Percentiles rank a stretch among this genome's conserved stretches.
phyloP scores from a whole-genome alignment of 2,113 vertebrate species.

The Phaethornis superciliosus region DNA sequence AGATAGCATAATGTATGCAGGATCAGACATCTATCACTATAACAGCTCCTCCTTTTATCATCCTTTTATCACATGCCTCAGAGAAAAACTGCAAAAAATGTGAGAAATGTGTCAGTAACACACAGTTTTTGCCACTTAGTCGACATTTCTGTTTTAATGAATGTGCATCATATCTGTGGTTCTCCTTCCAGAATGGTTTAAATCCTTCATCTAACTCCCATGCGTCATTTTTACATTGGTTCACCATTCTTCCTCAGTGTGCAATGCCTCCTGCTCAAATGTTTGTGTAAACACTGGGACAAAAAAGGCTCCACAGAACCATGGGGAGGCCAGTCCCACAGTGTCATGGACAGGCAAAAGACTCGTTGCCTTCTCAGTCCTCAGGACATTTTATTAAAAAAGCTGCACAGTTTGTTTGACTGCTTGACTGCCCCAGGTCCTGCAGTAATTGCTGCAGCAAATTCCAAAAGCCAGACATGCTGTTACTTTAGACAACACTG shows the following conservation, averaged over 20 bases:
- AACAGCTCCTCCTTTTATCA: conserved; percentile 20
- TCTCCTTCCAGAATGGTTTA: neutral
- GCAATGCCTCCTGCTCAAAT: neutral
- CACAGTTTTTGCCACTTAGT: neutral
- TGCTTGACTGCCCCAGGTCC: neutral
- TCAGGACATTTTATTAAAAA: neutral
- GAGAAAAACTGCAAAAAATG: neutral
- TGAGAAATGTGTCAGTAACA: conserved; percentile 12
- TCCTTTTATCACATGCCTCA: neutral
- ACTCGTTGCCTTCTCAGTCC: neutral
- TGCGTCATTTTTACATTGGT: neutral
- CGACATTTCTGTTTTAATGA: neutral
- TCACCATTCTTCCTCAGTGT: neutral
- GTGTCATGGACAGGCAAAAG: neutral
- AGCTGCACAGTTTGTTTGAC: neutral
- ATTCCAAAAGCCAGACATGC: neutral
- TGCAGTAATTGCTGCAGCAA: neutral
- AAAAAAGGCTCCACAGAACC: neutral
- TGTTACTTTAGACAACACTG: neutral
- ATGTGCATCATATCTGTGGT: neutral
- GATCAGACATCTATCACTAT: neutral
- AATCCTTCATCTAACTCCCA: neutral
- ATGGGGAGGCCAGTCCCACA: neutral
- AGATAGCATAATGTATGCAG: neutral
- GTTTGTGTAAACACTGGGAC: neutral